Percentiles rank a stretch among this genome's conserved stretches.
Conservation (phyloP, 2,888 invertebrate genomes). For the Metopia argyrocephala region DNA sequence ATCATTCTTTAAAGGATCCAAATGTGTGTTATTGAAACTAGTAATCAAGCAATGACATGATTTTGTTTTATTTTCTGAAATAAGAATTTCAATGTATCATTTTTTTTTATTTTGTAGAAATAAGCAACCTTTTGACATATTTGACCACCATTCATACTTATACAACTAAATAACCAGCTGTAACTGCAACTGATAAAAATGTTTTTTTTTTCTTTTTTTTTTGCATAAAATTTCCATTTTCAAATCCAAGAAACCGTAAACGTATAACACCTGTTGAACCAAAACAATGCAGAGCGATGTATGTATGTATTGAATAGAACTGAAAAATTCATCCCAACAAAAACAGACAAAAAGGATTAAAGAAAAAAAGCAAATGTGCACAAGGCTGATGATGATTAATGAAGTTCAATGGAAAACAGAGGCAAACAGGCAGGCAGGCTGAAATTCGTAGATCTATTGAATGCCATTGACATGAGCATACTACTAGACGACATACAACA, state of each 20-base stretch:
- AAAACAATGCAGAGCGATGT: not conserved
- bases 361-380: constrained; percentile 23
- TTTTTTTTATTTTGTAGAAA: not conserved
- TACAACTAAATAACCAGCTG: not conserved
- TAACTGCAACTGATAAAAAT: not conserved
- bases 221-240: not conserved
- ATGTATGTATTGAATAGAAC: not conserved
- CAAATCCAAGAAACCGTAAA: constrained; percentile 7
- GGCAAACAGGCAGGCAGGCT: constrained; percentile 10
- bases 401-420: constrained; percentile 19
- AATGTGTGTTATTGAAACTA: no score
- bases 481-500: no score
- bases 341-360: not conserved
- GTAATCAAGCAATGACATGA: no score
- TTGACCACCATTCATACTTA: not conserved
- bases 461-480: not conserved
- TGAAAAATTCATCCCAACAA: not conserved
- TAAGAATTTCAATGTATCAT: no score
- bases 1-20: no score
- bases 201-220: no score
- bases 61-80: no score
- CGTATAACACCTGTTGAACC: constrained; percentile 45
- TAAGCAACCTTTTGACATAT: not conserved
- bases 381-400: constrained; percentile 16
- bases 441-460: not conserved